These are phyloP conservation scores for Drosophila seguyi DNA, from an alignment of 1,140 invertebrate species.

Conservation along the genomic window DNA sequence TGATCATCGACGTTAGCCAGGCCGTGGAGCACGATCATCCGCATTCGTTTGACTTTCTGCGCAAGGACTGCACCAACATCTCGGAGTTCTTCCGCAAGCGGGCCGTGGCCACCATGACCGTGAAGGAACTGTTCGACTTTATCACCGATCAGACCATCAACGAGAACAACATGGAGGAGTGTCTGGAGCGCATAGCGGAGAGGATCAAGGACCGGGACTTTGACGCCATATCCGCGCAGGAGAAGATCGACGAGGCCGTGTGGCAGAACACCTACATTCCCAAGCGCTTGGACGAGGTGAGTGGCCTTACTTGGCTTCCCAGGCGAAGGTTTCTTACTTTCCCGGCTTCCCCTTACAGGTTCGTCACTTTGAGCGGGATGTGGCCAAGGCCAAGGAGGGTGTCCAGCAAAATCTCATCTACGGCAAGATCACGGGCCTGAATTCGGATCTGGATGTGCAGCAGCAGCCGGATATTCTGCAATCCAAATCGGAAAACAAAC, in stretches of 20 bases:
- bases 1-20: constrained; percentile 99
- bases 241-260: constrained; percentile 93
- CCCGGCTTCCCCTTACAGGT: constrained; percentile 86
- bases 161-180: constrained; percentile 92
- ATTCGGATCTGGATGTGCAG: constrained; percentile 91
- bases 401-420: constrained; percentile 91
- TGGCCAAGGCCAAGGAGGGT: constrained; percentile 91
- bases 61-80: constrained; percentile 98
- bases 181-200: constrained; percentile 90
- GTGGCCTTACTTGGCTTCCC: not conserved
- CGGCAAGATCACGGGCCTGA: constrained; percentile 93
- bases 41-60: constrained; percentile 96
- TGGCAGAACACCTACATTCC: constrained; percentile 98
- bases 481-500: not conserved
- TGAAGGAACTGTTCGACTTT: constrained; percentile 98
- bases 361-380: constrained; percentile 95
- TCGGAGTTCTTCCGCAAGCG: constrained; percentile 96
- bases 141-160: constrained; percentile 95
- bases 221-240: constrained; percentile 88
- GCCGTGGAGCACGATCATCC: constrained; percentile 99
- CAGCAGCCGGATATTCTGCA: constrained; percentile 86
- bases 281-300: constrained; percentile 95
- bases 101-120: constrained; percentile 94
- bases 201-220: constrained; percentile 87
- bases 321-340: not conserved